These are phyloP conservation scores for Petrosia ficiformis DNA, from an alignment of 37 sponge, comb jelly and placozoan genomes.

Conservation along the genomic window DNA sequence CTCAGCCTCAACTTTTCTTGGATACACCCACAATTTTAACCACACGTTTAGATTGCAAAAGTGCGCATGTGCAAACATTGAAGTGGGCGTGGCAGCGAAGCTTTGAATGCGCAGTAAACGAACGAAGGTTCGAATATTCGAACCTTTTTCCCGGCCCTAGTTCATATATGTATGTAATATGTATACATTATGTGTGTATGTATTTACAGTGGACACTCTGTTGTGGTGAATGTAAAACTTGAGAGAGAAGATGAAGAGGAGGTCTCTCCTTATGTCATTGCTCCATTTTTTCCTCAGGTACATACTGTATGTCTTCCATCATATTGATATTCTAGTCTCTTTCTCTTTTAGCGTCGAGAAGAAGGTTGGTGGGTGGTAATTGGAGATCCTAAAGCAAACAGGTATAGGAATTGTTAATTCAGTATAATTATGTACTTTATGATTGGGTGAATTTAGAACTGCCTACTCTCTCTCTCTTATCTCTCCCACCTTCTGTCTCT, in stretches of 20 bases:
- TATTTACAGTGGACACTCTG: slow-evolving; percentile 64
- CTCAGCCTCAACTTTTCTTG: too few relatives aligned
- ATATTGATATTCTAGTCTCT: neutral
- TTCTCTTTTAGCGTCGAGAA: slow-evolving; percentile 72
- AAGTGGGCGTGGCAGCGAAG: too few relatives aligned
- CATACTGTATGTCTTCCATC: neutral
- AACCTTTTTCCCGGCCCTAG: too few relatives aligned
- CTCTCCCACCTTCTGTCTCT: neutral
- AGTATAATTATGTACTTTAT: neutral
- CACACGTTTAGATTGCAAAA: too few relatives aligned
- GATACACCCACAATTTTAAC: too few relatives aligned
- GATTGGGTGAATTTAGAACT: neutral
- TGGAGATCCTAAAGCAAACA: slow-evolving; percentile 92
- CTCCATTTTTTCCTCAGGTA: slow-evolving; percentile 97
- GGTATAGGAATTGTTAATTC: slow-evolving; percentile 45
- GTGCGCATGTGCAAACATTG: too few relatives aligned
- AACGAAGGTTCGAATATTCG: too few relatives aligned
- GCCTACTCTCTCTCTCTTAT: neutral
- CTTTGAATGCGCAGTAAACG: too few relatives aligned
- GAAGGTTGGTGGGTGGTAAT: slow-evolving; percentile 99
- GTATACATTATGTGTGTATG: too few relatives aligned
- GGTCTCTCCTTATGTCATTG: slow-evolving; percentile 89
- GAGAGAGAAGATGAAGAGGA: slow-evolving; percentile 91
- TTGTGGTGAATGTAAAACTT: slow-evolving; percentile 74
- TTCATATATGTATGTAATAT: too few relatives aligned